Percentiles rank a stretch among this genome's conserved stretches.
These are phyloP conservation scores for Setipinna tenuifilis DNA, from an alignment of 2,797 vertebrate genomes.

Conservation along the genomic window DNA sequence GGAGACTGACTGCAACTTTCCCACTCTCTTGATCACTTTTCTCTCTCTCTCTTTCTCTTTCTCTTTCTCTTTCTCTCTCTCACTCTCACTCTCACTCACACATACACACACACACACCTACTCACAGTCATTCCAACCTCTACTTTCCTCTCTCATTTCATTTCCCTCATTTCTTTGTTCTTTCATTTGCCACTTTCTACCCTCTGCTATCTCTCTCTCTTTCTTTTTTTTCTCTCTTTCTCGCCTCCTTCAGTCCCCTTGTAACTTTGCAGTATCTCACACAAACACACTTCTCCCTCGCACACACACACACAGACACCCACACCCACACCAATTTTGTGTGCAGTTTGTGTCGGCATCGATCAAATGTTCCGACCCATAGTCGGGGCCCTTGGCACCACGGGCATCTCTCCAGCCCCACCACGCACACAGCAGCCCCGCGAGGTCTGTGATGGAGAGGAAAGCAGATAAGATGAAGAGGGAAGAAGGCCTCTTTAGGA, in stretches of 20 bases:
- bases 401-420: too few relatives aligned
- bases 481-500: neutral
- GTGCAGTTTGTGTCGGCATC: neutral
- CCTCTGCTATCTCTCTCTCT: neutral
- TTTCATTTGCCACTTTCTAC: neutral
- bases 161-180: neutral
- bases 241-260: too few relatives aligned
- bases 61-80: too few relatives aligned
- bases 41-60: neutral
- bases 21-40: neutral
- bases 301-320: too few relatives aligned
- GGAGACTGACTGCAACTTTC: neutral
- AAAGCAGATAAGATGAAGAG: neutral
- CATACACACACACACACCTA: neutral
- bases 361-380: neutral
- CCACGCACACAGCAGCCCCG: neutral
- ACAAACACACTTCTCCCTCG: neutral
- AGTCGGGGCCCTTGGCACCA: too few relatives aligned
- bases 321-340: neutral
- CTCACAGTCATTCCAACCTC: neutral
- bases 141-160: neutral
- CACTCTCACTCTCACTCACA: neutral
- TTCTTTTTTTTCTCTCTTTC: neutral
- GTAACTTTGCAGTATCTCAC: neutral
- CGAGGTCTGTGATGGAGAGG: neutral